A percentile compares a stretch with the other conserved stretches of the same genome.
phyloP scores from a whole-genome alignment of 2,888 invertebrate species.

The Tenodera sinensis region DNA sequence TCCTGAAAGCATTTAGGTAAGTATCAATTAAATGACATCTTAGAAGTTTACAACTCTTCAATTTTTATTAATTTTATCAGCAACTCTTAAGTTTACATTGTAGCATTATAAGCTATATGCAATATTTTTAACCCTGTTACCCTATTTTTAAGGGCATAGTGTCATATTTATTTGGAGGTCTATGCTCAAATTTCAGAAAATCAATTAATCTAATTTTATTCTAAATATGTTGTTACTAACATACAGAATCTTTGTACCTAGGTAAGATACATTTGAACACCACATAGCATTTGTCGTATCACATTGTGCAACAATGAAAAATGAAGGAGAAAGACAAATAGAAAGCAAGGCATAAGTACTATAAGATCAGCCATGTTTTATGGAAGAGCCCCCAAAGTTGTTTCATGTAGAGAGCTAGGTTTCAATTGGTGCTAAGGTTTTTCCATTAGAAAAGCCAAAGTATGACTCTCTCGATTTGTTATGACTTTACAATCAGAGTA shows the following conservation, averaged over 20 bases:
- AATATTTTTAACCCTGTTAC: too few relatives aligned
- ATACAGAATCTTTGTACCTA: background rate
- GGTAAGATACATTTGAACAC: background rate
- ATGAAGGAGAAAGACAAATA: background rate
- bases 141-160: background rate
- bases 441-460: background rate
- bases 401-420: background rate
- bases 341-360: background rate
- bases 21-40: too few relatives aligned
- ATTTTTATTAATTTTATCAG: too few relatives aligned
- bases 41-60: too few relatives aligned
- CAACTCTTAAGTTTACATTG: too few relatives aligned
- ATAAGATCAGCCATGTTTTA: background rate
- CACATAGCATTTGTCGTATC: background rate
- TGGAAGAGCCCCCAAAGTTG: background rate
- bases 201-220: background rate
- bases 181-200: background rate
- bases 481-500: background rate
- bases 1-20: too few relatives aligned
- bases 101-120: too few relatives aligned
- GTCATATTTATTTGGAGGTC: background rate
- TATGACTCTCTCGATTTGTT: background rate
- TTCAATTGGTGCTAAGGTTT: background rate
- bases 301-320: background rate
- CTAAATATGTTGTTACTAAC: background rate